Percentiles rank a stretch among this genome's conserved stretches.
Conservation (phyloP, 2,888 invertebrate genomes). For the Lithophane socia region DNA sequence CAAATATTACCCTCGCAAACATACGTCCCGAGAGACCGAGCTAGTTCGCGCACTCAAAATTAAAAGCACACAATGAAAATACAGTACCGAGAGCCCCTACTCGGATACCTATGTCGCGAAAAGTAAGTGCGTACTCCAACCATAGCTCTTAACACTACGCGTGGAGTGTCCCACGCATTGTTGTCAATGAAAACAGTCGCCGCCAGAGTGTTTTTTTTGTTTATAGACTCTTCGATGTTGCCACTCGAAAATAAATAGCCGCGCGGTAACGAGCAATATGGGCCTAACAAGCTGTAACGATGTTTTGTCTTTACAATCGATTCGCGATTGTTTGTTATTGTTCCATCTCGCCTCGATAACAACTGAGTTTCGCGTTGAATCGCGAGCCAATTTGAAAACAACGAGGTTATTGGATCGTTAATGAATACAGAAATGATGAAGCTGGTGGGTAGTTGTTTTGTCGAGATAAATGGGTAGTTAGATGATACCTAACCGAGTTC, state of each 20-base stretch:
- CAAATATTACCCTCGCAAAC: slow-evolving; percentile 92
- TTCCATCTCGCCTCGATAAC: slow-evolving; percentile 74
- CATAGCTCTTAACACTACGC: slow-evolving; percentile 86
- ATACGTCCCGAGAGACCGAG: slow-evolving; percentile 90
- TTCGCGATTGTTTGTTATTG: slow-evolving; percentile 81
- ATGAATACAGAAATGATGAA: slow-evolving; percentile 41
- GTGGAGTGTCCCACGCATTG: slow-evolving; percentile 83
- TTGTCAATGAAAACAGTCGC: slow-evolving; percentile 89
- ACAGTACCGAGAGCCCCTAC: slow-evolving; percentile 87
- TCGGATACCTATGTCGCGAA: slow-evolving; percentile 89
- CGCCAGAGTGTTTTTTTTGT: slow-evolving; percentile 90
- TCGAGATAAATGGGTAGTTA: neutral
- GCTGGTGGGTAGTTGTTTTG: slow-evolving; percentile 22
- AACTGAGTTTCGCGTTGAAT: slow-evolving; percentile 71
- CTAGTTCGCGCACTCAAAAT: slow-evolving; percentile 92
- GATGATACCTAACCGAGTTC: neutral
- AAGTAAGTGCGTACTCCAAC: slow-evolving; percentile 87
- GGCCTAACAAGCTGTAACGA: slow-evolving; percentile 87
- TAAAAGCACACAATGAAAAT: slow-evolving; percentile 92
- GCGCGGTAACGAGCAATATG: slow-evolving; percentile 87
- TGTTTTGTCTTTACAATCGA: slow-evolving; percentile 85
- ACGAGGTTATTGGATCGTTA: slow-evolving; percentile 63
- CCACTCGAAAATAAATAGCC: slow-evolving; percentile 89
- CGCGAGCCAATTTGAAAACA: slow-evolving; percentile 64
- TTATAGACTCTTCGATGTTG: slow-evolving; percentile 89